Percentiles rank a stretch among this genome's conserved stretches.
phyloP scores from a whole-genome alignment of 2,113 vertebrate species.

The Crotalus viridis region DNA sequence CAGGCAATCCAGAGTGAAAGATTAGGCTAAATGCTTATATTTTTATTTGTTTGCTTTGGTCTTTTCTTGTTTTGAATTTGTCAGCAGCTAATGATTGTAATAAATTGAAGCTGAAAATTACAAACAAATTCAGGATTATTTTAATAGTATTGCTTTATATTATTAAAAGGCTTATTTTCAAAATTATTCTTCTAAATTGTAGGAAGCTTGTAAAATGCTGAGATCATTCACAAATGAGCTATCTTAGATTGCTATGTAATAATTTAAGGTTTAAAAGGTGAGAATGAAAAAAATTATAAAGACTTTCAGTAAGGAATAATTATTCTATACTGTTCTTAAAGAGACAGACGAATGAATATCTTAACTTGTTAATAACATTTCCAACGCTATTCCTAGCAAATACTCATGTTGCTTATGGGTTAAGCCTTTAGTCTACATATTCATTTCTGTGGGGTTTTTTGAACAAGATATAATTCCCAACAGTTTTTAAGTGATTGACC shows the following conservation, averaged over 20 bases:
- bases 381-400: constrained; percentile 47
- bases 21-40: background rate
- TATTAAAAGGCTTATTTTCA: background rate
- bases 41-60: background rate
- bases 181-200: background rate
- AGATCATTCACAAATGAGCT: background rate
- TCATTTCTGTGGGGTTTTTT: constrained; percentile 60
- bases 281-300: background rate
- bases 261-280: background rate
- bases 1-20: background rate
- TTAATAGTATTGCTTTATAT: background rate
- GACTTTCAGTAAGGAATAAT: constrained; percentile 34
- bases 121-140: background rate
- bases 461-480: constrained; percentile 66
- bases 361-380: constrained; percentile 59
- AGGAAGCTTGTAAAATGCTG: background rate
- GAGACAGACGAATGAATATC: constrained; percentile 54
- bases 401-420: constrained; percentile 58
- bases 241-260: background rate
- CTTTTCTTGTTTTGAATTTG: background rate
- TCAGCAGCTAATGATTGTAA: background rate
- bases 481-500: constrained; percentile 73
- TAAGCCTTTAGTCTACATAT: constrained; percentile 65
- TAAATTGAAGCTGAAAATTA: background rate
- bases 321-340: constrained; percentile 25